Percentiles rank a stretch among this genome's conserved stretches.
Evolutionary conservation across 2,888 invertebrate species (phyloP).

Genomic region (Taenaris catops): DNA sequence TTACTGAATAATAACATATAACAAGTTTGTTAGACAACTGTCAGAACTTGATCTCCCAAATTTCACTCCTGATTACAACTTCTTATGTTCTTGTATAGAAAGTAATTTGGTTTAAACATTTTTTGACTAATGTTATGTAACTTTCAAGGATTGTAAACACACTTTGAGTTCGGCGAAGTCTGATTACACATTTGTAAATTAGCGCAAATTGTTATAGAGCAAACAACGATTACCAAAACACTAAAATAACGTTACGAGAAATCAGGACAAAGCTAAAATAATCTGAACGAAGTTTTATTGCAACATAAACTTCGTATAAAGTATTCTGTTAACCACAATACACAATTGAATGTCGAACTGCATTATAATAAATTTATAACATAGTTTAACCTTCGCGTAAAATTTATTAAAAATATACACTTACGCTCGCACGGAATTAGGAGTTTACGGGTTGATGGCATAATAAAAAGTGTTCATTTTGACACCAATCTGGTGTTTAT

Average conservation of each 20-base stretch:
- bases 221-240: conserved; percentile 35
- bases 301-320: conserved; percentile 43
- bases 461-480: conserved; percentile 75
- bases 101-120: too few species aligned
- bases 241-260: conserved; percentile 39
- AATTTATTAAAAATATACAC: conserved; percentile 68
- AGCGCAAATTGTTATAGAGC: conserved; percentile 31
- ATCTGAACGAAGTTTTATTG: conserved; percentile 47
- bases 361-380: conserved; percentile 34
- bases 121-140: too few species aligned
- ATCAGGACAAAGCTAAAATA: conserved; percentile 43
- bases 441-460: conserved; percentile 66
- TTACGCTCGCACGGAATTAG: conserved; percentile 37
- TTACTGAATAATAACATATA: too few species aligned
- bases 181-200: conserved; percentile 22
- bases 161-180: too few species aligned
- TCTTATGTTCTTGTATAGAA: too few species aligned
- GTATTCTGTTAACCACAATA: conserved; percentile 40
- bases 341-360: conserved; percentile 36
- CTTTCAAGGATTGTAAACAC: too few species aligned
- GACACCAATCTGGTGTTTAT: conserved; percentile 77
- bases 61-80: too few species aligned
- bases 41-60: too few species aligned
- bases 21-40: too few species aligned
- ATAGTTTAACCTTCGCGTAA: conserved; percentile 51